These are phyloP conservation scores for Agonopterix arenella DNA, from an alignment of 2,888 invertebrate genomes.

Conservation along the genomic window DNA sequence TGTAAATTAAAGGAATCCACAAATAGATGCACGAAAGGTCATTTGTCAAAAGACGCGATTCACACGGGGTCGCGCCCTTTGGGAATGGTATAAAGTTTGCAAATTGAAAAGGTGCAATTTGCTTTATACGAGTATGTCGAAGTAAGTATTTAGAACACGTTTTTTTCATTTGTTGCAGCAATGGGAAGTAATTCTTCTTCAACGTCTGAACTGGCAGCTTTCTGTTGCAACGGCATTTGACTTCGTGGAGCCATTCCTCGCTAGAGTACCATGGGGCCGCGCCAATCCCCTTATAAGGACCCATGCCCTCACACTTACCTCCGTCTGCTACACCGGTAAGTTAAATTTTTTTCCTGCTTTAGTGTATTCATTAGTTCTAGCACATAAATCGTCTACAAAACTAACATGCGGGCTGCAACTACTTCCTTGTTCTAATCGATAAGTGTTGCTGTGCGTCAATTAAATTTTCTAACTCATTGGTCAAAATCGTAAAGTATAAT, in stretches of 20 bases:
- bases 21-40: conserved; percentile 14
- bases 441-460: conserved; percentile 25
- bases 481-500: conserved; percentile 9
- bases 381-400: conserved; percentile 15
- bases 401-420: conserved; percentile 47
- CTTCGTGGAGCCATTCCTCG: conserved; percentile 87
- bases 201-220: conserved; percentile 87
- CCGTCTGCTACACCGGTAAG: conserved; percentile 88
- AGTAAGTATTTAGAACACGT: neutral
- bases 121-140: neutral
- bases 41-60: conserved; percentile 24
- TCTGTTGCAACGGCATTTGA: conserved; percentile 88
- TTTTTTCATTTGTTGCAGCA: conserved; percentile 75
- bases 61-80: conserved; percentile 46
- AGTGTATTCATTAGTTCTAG: neutral
- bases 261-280: conserved; percentile 78
- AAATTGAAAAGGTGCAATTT: neutral
- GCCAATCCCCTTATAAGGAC: conserved; percentile 79
- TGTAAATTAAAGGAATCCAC: conserved; percentile 22
- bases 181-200: conserved; percentile 88
- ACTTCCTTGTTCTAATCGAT: conserved; percentile 45
- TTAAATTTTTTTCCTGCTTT: conserved; percentile 14
- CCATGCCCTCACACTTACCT: conserved; percentile 86
- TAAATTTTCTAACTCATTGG: conserved; percentile 28
- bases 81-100: conserved; percentile 19